Evolutionary conservation across 2,888 invertebrate genomes (phyloP), one percentile per base, ranked within the genome.

Genomic region (Aspidiotus destructor): DNA sequence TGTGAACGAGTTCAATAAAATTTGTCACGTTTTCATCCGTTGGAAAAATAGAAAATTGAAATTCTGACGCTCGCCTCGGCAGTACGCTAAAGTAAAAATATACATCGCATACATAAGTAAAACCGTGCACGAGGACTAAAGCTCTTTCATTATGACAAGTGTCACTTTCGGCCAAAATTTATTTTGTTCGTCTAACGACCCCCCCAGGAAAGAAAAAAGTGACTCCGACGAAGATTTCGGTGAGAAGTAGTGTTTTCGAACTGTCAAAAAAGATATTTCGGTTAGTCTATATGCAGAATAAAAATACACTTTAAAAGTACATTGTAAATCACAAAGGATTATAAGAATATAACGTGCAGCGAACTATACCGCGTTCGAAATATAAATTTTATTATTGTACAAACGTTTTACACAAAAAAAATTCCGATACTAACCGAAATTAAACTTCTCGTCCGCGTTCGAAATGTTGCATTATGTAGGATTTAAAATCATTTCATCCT

Each of bases 341-440:
- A 67, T 67, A 58, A 67, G 67, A 67, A 67, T 44, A 52, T 60
- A 58, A 28, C 28, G 28, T 28, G 28, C 28, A 28, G 28, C 28
- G 28, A 28, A 28, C 28, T 28, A 28, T 28, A 42, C 41, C 40
- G 40, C 60, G 48, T 67, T 58, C 13, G 42, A 57, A 58, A 60
- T 67, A 67, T 67, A 67, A 67, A 67, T 67, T 67, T 67, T 67
- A 67, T 67, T 67, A 67, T 67, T 67, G n/a, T n/a, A 67, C 67
- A 58, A 57, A 57, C 67, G 67, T 60, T 65, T 65, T 65, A 65
- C 64, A 65, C 60, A 52, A 28, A 28, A 28, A n/a, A 58, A 67
- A 67, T 67, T 67, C 67, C 67, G 44, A 67, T 65, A 55, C 15
- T 53, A 58, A 67, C 48, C 17, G 42, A 60, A 60, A 58, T 67